Conservation (phyloP, 1,140 invertebrate genomes). For the Sweltsa coloradensis region DNA sequence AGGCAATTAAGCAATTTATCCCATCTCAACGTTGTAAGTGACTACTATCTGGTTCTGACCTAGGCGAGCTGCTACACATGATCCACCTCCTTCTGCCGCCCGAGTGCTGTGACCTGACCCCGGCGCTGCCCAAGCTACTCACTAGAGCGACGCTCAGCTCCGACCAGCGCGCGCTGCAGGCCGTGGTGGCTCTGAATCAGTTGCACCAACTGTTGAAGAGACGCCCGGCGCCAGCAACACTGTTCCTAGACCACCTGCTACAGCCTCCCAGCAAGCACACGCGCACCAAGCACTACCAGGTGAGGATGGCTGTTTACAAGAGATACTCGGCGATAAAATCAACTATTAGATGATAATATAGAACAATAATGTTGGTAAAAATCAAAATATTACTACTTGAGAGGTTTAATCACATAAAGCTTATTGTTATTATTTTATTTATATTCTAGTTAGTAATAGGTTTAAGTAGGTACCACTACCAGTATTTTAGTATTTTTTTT, state of each 20-base stretch:
- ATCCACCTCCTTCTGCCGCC: constrained; percentile 71
- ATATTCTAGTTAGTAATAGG: no score
- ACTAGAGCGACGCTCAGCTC: constrained; percentile 58
- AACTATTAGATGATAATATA: no score
- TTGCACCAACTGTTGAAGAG: constrained; percentile 67
- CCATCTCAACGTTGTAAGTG: no score
- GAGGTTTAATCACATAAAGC: no score
- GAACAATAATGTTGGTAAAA: no score
- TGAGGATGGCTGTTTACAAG: neutral
- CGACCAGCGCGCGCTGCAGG: constrained; percentile 58
- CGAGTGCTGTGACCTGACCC: constrained; percentile 68
- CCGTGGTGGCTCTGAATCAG: constrained; percentile 61
- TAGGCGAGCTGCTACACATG: constrained; percentile 71
- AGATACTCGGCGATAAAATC: no score
- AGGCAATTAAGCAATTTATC: no score
- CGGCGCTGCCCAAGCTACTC: constrained; percentile 68
- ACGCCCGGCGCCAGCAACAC: constrained; percentile 60
- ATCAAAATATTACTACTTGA: no score
- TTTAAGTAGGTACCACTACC: no score
- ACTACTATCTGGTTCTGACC: constrained; percentile 16
- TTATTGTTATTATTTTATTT: no score
- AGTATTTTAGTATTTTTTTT: no score
- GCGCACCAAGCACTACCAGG: constrained; percentile 4
- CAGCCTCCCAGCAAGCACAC: neutral
- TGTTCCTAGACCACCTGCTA: constrained; percentile 62